phyloP scores from a whole-genome alignment of 2,888 invertebrate species.

The Calliopum simillimum region DNA sequence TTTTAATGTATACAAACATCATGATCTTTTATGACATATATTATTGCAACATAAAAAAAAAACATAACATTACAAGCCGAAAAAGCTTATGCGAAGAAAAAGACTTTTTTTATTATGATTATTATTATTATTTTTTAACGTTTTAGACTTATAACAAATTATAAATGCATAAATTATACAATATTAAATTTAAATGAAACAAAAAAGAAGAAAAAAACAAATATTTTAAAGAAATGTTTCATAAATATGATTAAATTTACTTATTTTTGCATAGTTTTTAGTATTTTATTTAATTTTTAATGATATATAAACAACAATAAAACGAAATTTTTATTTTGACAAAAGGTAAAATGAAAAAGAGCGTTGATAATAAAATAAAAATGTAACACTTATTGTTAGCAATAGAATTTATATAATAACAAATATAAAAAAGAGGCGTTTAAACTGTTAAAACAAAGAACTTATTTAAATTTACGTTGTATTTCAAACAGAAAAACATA shows the following conservation, averaged over 20 bases:
- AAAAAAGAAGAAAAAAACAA: constrained; percentile 42
- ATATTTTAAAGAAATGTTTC: constrained; percentile 56
- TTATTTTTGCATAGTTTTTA: constrained; percentile 53
- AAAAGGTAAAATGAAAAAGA: constrained; percentile 11
- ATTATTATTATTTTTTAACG: constrained; percentile 28
- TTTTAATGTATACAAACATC: background rate
- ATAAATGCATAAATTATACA: constrained; percentile 18
- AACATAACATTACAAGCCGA: constrained; percentile 49
- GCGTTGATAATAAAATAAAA: constrained; percentile 42
- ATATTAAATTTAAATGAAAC: constrained; percentile 21
- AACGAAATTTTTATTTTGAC: constrained; percentile 27
- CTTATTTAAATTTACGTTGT: constrained; percentile 16
- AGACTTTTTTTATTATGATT: constrained; percentile 46
- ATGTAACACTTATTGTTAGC: constrained; percentile 57
- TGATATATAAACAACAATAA: constrained; percentile 45
- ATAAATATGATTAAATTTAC: constrained; percentile 41
- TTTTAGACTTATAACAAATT: constrained; percentile 28
- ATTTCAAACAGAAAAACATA: background rate
- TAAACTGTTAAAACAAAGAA: background rate
- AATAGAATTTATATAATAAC: constrained; percentile 35
- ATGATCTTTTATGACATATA: constrained; percentile 48
- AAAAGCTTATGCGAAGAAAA: constrained; percentile 56
- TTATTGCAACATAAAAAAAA: constrained; percentile 40
- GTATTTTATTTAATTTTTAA: constrained; percentile 49
- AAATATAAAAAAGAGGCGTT: constrained; percentile 14